Percentiles rank a stretch among this genome's conserved stretches.
Evolutionary conservation across 2,797 vertebrate species (phyloP).

Genomic region (Geotria australis): DNA sequence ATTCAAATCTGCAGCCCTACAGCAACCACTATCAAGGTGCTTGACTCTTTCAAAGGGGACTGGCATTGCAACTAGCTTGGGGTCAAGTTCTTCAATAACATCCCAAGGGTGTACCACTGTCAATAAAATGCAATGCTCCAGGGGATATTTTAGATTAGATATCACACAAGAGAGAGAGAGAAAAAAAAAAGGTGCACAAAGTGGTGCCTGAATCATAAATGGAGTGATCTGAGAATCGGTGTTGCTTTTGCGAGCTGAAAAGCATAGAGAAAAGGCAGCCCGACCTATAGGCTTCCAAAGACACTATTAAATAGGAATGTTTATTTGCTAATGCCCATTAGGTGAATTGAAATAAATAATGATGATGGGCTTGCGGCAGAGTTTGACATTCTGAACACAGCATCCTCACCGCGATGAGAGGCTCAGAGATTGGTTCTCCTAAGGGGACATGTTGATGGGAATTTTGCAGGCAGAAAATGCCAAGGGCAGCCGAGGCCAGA

Average conservation of each 20-base stretch:
- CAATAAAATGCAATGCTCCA: constrained; percentile 70
- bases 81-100: constrained; percentile 76
- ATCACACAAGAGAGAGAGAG: background rate
- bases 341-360: background rate
- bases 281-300: background rate
- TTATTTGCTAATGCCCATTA: background rate
- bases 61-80: constrained; percentile 5
- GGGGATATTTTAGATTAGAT: constrained; percentile 15
- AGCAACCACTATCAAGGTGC: background rate
- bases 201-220: background rate
- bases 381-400: background rate
- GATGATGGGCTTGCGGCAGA: background rate
- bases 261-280: background rate
- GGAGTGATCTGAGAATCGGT: background rate
- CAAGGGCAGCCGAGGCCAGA: background rate
- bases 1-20: background rate
- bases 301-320: background rate
- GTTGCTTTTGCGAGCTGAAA: background rate
- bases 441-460: background rate
- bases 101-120: constrained; percentile 41
- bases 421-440: background rate
- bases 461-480: background rate
- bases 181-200: background rate
- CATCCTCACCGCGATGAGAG: background rate
- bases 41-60: background rate